Evolutionary conservation across 2,888 invertebrate genomes (phyloP).

Genomic region (Ectemnius cavifrons): DNA sequence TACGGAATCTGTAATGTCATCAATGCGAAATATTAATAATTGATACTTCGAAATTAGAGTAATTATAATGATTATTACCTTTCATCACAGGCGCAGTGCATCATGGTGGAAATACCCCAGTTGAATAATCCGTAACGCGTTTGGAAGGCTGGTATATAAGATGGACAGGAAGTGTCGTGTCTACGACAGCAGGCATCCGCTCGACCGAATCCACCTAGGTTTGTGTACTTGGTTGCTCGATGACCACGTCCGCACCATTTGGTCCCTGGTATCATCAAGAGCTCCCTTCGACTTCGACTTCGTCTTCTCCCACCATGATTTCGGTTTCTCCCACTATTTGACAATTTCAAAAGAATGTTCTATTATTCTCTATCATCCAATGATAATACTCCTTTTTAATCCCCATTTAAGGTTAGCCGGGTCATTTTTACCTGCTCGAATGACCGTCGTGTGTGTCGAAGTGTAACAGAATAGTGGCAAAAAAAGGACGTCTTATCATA

Average conservation of each 20-base stretch:
- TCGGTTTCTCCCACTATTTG: constrained; percentile 41
- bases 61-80: constrained; percentile 79
- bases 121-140: constrained; percentile 92
- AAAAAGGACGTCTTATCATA: no score
- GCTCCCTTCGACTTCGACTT: constrained; percentile 81
- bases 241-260: constrained; percentile 96
- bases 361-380: constrained; percentile 46
- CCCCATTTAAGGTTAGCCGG: no score
- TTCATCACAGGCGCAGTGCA: constrained; percentile 95
- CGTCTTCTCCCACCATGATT: constrained; percentile 78
- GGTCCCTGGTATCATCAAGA: constrained; percentile 92
- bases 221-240: constrained; percentile 88
- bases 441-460: no score
- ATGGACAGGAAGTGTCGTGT: constrained; percentile 92
- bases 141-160: constrained; percentile 90
- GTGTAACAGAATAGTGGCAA: no score
- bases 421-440: no score
- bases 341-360: constrained; percentile 34
- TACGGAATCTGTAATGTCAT: constrained; percentile 87
- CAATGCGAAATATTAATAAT: constrained; percentile 6
- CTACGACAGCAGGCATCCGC: constrained; percentile 91
- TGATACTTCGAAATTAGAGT: no score
- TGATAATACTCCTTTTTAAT: not conserved
- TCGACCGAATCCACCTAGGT: constrained; percentile 89
- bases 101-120: constrained; percentile 92